Evolutionary conservation across 2,113 vertebrate genomes (phyloP).

Genomic region (Platichthys stellatus): DNA sequence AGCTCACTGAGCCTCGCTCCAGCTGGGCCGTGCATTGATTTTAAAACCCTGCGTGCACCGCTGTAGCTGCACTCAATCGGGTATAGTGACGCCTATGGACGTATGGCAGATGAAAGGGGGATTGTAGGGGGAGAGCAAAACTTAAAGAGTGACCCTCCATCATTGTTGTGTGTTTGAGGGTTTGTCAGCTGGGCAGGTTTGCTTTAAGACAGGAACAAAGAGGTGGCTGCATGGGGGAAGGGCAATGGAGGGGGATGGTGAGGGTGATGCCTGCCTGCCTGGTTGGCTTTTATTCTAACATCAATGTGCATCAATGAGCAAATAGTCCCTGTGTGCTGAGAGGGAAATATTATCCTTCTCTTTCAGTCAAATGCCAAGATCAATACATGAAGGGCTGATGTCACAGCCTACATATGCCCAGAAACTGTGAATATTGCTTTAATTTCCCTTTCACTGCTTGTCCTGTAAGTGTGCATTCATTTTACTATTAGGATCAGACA

Average conservation of each 20-base stretch:
- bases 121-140: slow-evolving; percentile 17
- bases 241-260: slow-evolving; percentile 58
- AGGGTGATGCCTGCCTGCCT: slow-evolving; percentile 68
- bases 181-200: slow-evolving; percentile 67
- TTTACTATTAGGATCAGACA: slow-evolving; percentile 46
- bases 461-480: slow-evolving; percentile 45
- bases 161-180: slow-evolving; percentile 56
- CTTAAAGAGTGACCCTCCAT: slow-evolving; percentile 60
- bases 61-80: slow-evolving; percentile 40
- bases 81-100: slow-evolving; percentile 25
- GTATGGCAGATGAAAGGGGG: slow-evolving; percentile 30
- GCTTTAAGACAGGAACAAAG: slow-evolving; percentile 78
- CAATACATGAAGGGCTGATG: slow-evolving; percentile 48
- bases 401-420: slow-evolving; percentile 23
- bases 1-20: slow-evolving; percentile 46
- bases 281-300: slow-evolving; percentile 74
- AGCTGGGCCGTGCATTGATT: slow-evolving; percentile 70
- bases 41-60: slow-evolving; percentile 43
- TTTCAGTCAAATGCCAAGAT: slow-evolving; percentile 65
- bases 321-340: slow-evolving; percentile 66
- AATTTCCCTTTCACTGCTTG: slow-evolving; percentile 33
- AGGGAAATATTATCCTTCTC: slow-evolving; percentile 56
- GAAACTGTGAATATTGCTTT: slow-evolving; percentile 42
- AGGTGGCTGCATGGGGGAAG: slow-evolving; percentile 67
- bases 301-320: slow-evolving; percentile 78